Base-by-base conservation (phyloP, 2,888 invertebrate species). In the Phanerotoma sp. region DNA sequence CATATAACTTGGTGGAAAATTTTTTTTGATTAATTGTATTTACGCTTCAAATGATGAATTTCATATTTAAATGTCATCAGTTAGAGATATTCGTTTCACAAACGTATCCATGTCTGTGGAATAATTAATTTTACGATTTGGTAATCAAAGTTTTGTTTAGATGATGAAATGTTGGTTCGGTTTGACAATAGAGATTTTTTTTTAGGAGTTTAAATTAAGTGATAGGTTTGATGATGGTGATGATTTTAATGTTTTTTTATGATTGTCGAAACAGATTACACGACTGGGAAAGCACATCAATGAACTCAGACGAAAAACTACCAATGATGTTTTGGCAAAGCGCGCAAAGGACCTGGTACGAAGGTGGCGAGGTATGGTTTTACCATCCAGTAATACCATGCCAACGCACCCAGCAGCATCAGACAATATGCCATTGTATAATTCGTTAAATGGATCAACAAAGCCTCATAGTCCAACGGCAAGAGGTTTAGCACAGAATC, bases 251-350 rank as follows among this genome's bases (percentile, higher is more conserved):
- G 11, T 1, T 18, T 20, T 21, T 41, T 41, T 25, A 35, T 16
- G 16, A 20, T 18, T 20, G 30, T 21, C n/a, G 13, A 13, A 16
- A 2, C 80, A 93, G 93, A 87, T 89, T 86, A 96, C 96, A 84
- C 83, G 96, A 85, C 82, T 97, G 77, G 96, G 95, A 35, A 92
- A 90, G 79, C 88, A 91, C 77, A 90, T 96, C 78, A 96, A 96
- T 78, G 93, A 94, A 78, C 81, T 96, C 48, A 85, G 96, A 52
- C 84, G 92, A 57, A 91, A 91, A 79, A 93, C 93, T 37, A 83
- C 82, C 56, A 90, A 94, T 77, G 91, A 92, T 65, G 83, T 84
- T 57, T 81, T 96, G 75, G 93, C 95, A 50, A 88, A 90, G 71
- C 85, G 96, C 64, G 92, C 94, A 54, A 96, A 96, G 79, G 91